Conservation (phyloP, 2,797 vertebrate species). For the Coccyzus lansbergi region DNA sequence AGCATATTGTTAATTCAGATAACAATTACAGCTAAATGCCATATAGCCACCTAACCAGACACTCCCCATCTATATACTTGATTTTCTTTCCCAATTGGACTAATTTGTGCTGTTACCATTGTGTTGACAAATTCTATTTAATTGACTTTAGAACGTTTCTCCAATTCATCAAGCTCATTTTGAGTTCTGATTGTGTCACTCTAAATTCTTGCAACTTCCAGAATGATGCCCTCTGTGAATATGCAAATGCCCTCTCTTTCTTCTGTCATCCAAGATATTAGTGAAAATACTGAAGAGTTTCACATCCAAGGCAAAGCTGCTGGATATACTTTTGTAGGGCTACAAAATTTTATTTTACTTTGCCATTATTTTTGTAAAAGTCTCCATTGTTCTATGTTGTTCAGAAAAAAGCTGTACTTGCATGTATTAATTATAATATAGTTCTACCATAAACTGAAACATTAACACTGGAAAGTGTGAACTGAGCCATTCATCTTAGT, state of each 20-base stretch:
- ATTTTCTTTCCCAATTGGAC: neutral
- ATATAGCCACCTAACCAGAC: neutral
- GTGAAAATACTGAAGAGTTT: neutral
- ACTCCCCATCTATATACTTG: neutral
- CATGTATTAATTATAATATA: neutral
- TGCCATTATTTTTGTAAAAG: neutral
- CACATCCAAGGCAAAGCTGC: neutral
- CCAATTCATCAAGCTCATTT: neutral
- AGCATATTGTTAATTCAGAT: conserved; percentile 11
- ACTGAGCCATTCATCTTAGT: neutral
- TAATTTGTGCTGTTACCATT: neutral
- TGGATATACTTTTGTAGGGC: neutral
- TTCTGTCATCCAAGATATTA: neutral
- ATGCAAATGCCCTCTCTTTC: neutral
- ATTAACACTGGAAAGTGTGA: neutral
- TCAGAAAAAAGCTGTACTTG: neutral
- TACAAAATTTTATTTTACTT: neutral
- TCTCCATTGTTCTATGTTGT: neutral
- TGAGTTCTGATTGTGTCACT: neutral
- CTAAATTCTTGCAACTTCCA: neutral
- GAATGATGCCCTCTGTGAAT: neutral
- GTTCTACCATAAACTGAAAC: neutral
- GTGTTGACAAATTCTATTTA: neutral
- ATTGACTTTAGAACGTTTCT: neutral
- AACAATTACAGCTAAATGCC: neutral